Evolutionary conservation across 2,888 invertebrate species (phyloP).

Genomic region (Eremobia ochroleuca): DNA sequence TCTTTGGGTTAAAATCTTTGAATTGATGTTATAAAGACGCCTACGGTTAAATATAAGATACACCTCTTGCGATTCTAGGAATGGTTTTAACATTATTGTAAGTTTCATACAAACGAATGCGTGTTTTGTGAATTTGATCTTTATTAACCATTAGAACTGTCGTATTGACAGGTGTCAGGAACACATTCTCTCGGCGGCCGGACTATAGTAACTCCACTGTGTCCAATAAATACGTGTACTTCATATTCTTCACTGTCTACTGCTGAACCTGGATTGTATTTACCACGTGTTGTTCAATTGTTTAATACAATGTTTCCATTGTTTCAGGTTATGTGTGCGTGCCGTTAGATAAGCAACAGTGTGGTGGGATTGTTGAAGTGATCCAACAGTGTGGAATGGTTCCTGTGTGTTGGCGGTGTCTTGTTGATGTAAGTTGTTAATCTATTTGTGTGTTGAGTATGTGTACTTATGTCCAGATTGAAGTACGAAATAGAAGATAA

Average conservation of each 20-base stretch:
- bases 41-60: neutral
- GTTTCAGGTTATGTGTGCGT: conserved; percentile 89
- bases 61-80: neutral
- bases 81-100: neutral
- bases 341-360: conserved; percentile 85
- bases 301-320: conserved; percentile 74
- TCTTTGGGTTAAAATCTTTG: neutral
- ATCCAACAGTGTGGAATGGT: conserved; percentile 89
- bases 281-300: conserved; percentile 55
- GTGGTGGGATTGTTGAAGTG: conserved; percentile 81
- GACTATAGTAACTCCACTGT: neutral
- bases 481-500: conserved; percentile 14
- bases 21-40: neutral
- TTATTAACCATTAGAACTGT: neutral
- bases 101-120: neutral
- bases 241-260: conserved; percentile 34
- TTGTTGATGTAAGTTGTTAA: conserved; percentile 85
- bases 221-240: neutral
- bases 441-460: conserved; percentile 24
- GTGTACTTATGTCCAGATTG: conserved; percentile 5
- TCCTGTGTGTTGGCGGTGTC: conserved; percentile 85
- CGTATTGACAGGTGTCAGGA: neutral
- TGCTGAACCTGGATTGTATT: conserved; percentile 38
- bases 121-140: neutral
- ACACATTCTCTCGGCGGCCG: neutral